Percentiles rank a stretch among this genome's conserved stretches.
phyloP scores from a whole-genome alignment of 2,797 vertebrate species.

The Oreonectes daqikongensis region DNA sequence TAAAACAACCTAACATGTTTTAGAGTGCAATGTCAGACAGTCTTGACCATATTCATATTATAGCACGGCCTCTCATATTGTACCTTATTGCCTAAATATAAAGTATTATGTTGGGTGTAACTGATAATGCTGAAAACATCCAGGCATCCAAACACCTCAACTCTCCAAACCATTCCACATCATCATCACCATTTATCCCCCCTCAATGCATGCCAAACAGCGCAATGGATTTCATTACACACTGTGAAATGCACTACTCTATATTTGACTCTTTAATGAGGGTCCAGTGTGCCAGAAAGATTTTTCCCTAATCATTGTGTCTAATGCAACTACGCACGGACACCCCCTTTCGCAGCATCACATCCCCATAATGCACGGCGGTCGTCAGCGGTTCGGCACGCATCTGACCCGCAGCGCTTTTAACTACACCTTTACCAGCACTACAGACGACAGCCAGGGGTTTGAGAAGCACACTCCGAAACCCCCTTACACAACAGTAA shows the following conservation, averaged over 20 bases:
- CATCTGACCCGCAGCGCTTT: slow-evolving; percentile 48
- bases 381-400: slow-evolving; percentile 48
- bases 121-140: slow-evolving; percentile 23
- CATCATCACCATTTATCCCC: slow-evolving; percentile 62
- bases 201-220: slow-evolving; percentile 68
- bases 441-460: slow-evolving; percentile 51
- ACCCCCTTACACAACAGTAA: slow-evolving; percentile 49
- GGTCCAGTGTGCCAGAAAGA: slow-evolving; percentile 66
- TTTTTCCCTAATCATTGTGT: slow-evolving; percentile 68
- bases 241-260: slow-evolving; percentile 53
- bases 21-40: no score
- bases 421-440: slow-evolving; percentile 54
- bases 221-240: slow-evolving; percentile 63
- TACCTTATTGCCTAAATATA: neutral
- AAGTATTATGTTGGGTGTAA: slow-evolving; percentile 11
- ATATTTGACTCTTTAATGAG: slow-evolving; percentile 74
- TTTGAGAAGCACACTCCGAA: slow-evolving; percentile 26
- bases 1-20: no score
- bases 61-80: neutral
- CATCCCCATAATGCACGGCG: slow-evolving; percentile 51
- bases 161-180: slow-evolving; percentile 11
- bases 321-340: slow-evolving; percentile 63
- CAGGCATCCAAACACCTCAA: slow-evolving; percentile 12
- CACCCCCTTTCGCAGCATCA: slow-evolving; percentile 20
- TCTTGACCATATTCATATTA: neutral